Conservation (phyloP, 2,888 invertebrate genomes). For the Iselma pallidipennis region DNA sequence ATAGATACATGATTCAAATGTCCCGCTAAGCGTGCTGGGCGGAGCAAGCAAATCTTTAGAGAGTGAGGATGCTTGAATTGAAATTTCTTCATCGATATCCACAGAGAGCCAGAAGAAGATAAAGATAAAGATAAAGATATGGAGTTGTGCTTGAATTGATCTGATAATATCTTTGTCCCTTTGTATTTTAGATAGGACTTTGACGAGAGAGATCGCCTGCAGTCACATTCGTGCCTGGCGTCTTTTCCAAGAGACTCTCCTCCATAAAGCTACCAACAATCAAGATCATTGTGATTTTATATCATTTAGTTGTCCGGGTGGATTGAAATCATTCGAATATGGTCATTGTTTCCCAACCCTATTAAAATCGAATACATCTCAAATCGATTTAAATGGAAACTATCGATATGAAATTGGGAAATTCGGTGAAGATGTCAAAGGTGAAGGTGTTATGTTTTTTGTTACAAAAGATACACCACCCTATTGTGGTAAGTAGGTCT, state of each 20-base stretch:
- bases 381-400: slow-evolving; percentile 36
- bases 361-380: slow-evolving; percentile 43
- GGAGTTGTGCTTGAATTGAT: not conserved
- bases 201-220: slow-evolving; percentile 58
- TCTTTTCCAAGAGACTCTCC: slow-evolving; percentile 60
- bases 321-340: slow-evolving; percentile 56
- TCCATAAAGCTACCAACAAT: slow-evolving; percentile 43
- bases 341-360: slow-evolving; percentile 61
- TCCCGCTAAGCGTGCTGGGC: too few relatives aligned
- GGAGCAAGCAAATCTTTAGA: too few relatives aligned
- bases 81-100: too few relatives aligned
- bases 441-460: slow-evolving; percentile 61
- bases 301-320: slow-evolving; percentile 61
- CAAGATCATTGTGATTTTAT: slow-evolving; percentile 56
- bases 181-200: slow-evolving; percentile 40
- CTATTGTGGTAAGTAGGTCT: slow-evolving; percentile 59
- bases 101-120: too few relatives aligned
- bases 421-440: slow-evolving; percentile 53
- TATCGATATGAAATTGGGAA: slow-evolving; percentile 47
- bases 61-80: too few relatives aligned
- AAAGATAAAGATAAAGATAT: too few relatives aligned
- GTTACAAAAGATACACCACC: slow-evolving; percentile 57
- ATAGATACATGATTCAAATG: too few relatives aligned
- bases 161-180: too few relatives aligned
- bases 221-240: slow-evolving; percentile 63